Conservation (phyloP, 2,888 invertebrate species). For the Philereme transversata region DNA sequence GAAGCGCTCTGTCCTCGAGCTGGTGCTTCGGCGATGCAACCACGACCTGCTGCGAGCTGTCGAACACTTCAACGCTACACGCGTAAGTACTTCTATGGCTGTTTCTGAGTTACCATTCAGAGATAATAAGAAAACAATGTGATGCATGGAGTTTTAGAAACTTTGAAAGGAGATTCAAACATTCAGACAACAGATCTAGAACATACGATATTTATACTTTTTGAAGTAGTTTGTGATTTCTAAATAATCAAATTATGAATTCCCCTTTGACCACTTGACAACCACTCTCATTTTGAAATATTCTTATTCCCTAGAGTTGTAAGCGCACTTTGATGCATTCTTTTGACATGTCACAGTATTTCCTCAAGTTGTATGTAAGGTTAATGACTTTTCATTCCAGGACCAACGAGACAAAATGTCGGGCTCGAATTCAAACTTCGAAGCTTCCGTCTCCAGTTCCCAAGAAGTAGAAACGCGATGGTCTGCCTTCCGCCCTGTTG, state of each 20-base stretch:
- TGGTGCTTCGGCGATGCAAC: conserved; percentile 96
- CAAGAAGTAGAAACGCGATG: conserved; percentile 68
- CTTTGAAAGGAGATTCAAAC: too few species aligned
- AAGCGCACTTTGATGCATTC: neutral
- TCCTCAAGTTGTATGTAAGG: neutral
- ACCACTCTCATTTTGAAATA: too few species aligned
- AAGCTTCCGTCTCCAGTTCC: conserved; percentile 68
- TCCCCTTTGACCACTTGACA: too few species aligned
- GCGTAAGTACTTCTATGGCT: conserved; percentile 45
- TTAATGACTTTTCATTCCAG: conserved; percentile 43
- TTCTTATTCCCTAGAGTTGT: too few species aligned
- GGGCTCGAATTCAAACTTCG: conserved; percentile 53
- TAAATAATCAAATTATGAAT: too few species aligned
- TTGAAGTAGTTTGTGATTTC: too few species aligned
- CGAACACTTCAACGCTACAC: conserved; percentile 89
- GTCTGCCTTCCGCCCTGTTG: conserved; percentile 80
- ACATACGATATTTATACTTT: too few species aligned
- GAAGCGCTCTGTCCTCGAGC: conserved; percentile 93
- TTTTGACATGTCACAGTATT: neutral
- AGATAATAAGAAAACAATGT: too few species aligned
- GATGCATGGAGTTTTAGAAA: too few species aligned
- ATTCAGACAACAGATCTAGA: too few species aligned
- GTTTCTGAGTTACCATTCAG: too few species aligned
- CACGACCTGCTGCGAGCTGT: conserved; percentile 95
- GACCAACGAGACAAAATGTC: conserved; percentile 63